Evolutionary conservation across 2,113 vertebrate species (phyloP), one percentile per base, ranked within the genome.

Genomic region (Neodontobutis hainanensis): DNA sequence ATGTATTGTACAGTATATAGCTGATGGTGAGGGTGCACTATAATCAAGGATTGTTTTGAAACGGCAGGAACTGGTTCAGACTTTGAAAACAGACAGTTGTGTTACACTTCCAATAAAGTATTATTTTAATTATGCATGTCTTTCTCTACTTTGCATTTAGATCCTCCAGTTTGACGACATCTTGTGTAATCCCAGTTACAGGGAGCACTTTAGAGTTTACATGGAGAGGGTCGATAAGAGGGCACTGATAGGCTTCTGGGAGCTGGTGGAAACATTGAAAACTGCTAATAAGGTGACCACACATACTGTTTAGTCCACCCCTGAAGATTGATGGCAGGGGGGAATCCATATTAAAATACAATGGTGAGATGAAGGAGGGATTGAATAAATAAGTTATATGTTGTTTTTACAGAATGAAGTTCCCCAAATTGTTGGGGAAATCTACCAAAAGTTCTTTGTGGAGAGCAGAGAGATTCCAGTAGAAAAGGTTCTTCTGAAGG

Each of bases 401-500:
- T 75, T 27, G 57, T 4, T 60, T 59, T 27, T 16, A 46, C 89
- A 99, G 97, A 94, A 90, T 82, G 97, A 99, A 91, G 96, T 98
- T 78, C 95, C 97, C 77, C 96, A 97, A 64, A 88, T 99, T 40
- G 97, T 99, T 51, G 96, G 97, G 42, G 96, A 98, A 91, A 98
- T 99, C 91, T 99, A 99, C 87, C 97, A 99, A 85, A 96, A 98
- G 86, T 99, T 95, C 89, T 98, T 98, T 88, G 96, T 98, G 83
- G 96, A 98, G 88, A 96, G 91, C 90, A 93, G 92, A 79, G 96
- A 98, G 84, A 99, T 99, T 89, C 88, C 94, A 0, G 97, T 99
- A 91, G 97, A 99, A 80, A 99, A 96, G 85, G 87, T 93, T 59
- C 94, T 98, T 43, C 95, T 97, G 65, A 99, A 98, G 88, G 97